Evolutionary conservation across 2,888 invertebrate genomes (phyloP), one percentile per base, ranked within the genome.

Genomic region (Leptodirus hochenwartii): DNA sequence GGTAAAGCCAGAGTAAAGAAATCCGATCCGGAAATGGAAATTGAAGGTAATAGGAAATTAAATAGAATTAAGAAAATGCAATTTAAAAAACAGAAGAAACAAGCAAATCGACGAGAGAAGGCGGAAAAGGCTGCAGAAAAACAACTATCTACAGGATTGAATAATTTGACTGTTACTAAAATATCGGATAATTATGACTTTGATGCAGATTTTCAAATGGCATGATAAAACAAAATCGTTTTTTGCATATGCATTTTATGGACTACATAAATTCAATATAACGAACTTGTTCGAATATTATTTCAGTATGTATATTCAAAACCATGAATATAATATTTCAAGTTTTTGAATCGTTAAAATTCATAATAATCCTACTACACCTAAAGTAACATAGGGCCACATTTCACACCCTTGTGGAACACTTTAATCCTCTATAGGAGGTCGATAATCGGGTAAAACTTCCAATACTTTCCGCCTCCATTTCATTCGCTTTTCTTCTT

Each of bases 401-500:
- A n/a, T n/a, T n/a, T n/a, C n/a, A n/a, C n/a, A n/a, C n/a, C n/a
- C n/a, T n/a, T n/a, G n/a, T n/a, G n/a, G n/a, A n/a, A n/a, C n/a
- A n/a, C n/a, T 29, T 8, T 14, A 30, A 29, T 36, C 32, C 10
- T 40, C 31, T 26, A 31, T 34, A 25, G 42, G 60, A 2, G 75
- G 75, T 28, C 56, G 57, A 45, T 71, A 77, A 47, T 77, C 75
- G 1, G 76, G 76, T 30, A 77, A 55, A 24, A 77, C 63, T 51
- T 73, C 69, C 54, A 71, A 64, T 8, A 77, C 76, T 53, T 72
- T 75, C 45, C 69, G 58, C 27, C 76, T 58, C 76, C 76, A 77
- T 44, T 66, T 66, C 39, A 64, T 61, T 45, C 74, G 71, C 26
- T 73, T 63, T 31, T 63, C 61, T 41, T 77, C 75, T 39, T 72